Base-by-base conservation (phyloP, 2,113 vertebrate species). In the Capreolus pygargus region DNA sequence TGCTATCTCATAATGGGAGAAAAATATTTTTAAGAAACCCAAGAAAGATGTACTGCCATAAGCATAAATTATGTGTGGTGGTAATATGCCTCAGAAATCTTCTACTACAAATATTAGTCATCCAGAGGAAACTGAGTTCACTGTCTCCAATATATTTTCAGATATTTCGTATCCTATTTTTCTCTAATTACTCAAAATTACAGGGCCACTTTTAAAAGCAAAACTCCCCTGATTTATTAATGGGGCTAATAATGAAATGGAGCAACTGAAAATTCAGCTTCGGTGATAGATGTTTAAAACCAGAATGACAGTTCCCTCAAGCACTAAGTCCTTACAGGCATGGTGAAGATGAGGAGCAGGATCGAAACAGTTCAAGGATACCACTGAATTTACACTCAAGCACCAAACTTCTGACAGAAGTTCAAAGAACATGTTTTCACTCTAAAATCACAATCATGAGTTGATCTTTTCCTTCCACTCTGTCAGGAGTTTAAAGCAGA, bases 111-210 rank as follows among this genome's bases (percentile, higher is more conserved):
- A 78, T 78, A 61, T 95, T 92, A 79, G 11, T 67, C 1, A 17
- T 23, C 23, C 60, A 85, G 89, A 64, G 19, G 70, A 67, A n/a
- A 91, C 70, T 92, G 2, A 90, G 47, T 91, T 95, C 54, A 92
- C 3, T 12, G 6, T 84, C n/a, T 60, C 16, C 25, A 79, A 50
- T 57, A 85, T 5, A 50, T 91, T 97, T 97, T 95, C 10, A 91
- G 14, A 15, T 89, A 19, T 15, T 30, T 28, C 16, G 1, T 10
- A 76, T 96, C 36, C 64, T 82, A 15, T 82, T 98, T 98, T 88
- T 27, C 25, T 98, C 94, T 93, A 94, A 90, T 97, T 95, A 97
- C 61, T 39, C 67, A 87, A 97, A 96, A 21, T 28, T 2, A 4
- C 7, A 64, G 45, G 57, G 54, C n/a, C 17, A 74, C 0, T 1